These are phyloP conservation scores for Odontothrips loti DNA, from an alignment of 2,888 invertebrate genomes.

Conservation along the genomic window DNA sequence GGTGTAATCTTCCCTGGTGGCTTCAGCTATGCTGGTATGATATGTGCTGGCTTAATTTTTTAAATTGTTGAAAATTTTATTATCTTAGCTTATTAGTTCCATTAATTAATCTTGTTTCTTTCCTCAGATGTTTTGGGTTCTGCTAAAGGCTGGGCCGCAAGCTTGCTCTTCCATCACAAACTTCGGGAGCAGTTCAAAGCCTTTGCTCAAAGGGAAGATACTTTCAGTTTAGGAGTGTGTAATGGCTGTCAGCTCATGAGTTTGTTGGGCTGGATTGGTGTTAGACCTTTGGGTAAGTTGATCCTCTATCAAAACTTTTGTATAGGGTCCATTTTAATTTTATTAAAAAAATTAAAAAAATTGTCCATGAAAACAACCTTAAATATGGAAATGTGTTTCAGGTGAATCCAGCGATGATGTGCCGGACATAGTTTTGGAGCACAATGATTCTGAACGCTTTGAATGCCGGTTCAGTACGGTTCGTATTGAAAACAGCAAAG, in stretches of 20 bases:
- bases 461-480: constrained; percentile 74
- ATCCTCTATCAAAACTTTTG: background rate
- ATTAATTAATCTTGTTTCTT: constrained; percentile 25
- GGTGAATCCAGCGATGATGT: constrained; percentile 42
- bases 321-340: background rate
- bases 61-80: constrained; percentile 2
- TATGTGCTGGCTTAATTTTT: constrained; percentile 17
- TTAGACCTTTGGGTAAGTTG: constrained; percentile 41
- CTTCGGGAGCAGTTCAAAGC: constrained; percentile 71
- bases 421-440: constrained; percentile 68
- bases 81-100: constrained; percentile 25
- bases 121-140: constrained; percentile 84
- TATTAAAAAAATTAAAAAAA: background rate
- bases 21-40: constrained; percentile 92
- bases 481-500: constrained; percentile 61
- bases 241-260: constrained; percentile 98
- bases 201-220: constrained; percentile 71
- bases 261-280: constrained; percentile 83
- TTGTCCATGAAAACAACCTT: background rate
- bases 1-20: constrained; percentile 95
- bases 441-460: constrained; percentile 85
- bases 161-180: constrained; percentile 72
- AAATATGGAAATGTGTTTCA: background rate
- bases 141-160: constrained; percentile 97
- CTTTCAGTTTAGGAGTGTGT: constrained; percentile 96